These are phyloP conservation scores for Mungos mungo DNA, from an alignment of 2,113 vertebrate genomes.

Conservation along the genomic window DNA sequence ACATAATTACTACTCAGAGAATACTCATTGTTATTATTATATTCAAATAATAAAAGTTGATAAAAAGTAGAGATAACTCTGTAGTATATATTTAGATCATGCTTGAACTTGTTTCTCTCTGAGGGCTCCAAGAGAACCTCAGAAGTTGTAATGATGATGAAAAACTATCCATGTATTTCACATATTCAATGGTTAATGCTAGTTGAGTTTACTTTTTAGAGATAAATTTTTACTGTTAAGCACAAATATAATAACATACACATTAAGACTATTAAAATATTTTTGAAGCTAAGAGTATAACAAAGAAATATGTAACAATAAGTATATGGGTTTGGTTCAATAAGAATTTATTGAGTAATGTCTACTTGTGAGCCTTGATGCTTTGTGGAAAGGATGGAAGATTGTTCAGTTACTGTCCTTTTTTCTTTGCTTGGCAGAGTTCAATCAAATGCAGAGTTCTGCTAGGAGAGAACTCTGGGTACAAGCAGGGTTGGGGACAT, in stretches of 20 bases:
- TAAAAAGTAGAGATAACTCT: background rate
- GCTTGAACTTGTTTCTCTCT: background rate
- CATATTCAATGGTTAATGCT: background rate
- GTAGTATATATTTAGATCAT: background rate
- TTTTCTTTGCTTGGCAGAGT: background rate
- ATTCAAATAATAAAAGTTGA: background rate
- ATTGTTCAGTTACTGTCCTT: background rate
- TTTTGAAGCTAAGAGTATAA: background rate
- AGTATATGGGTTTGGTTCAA: background rate
- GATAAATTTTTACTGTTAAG: background rate
- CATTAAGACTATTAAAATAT: background rate
- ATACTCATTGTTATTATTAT: background rate
- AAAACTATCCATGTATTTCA: background rate
- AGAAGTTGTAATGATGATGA: background rate
- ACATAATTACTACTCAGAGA: background rate
- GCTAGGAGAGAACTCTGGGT: background rate
- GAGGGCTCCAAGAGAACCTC: background rate
- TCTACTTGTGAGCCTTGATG: background rate
- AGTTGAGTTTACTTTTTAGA: background rate
- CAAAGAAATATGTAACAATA: background rate
- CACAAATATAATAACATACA: background rate
- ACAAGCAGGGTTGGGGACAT: rapidly evolving
- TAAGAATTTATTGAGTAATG: background rate
- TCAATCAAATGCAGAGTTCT: background rate
- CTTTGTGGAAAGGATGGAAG: background rate